phyloP scores from a whole-genome alignment of 2,888 invertebrate genomes.

The Lobophora halterata region DNA sequence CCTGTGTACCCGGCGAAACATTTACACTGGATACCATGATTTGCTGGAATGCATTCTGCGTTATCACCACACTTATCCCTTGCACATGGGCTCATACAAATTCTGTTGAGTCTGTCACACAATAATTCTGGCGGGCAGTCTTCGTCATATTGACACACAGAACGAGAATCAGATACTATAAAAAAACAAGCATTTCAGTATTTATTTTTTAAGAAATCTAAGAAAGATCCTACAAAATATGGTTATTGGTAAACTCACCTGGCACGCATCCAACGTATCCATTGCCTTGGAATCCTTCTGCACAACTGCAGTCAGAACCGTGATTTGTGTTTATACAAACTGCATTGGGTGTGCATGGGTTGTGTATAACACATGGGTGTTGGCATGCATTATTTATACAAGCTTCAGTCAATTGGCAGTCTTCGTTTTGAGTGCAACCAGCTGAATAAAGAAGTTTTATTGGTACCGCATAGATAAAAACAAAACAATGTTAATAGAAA shows the following conservation, averaged over 20 bases:
- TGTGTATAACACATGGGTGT: conserved; percentile 91
- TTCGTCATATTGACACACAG: conserved; percentile 93
- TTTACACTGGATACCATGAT: conserved; percentile 88
- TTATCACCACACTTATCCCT: conserved; percentile 91
- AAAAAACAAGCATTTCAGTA: conserved; percentile 11
- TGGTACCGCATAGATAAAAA: conserved; percentile 34
- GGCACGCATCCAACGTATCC: conserved; percentile 90
- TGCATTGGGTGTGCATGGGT: conserved; percentile 91
- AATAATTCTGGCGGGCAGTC: conserved; percentile 93
- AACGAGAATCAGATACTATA: conserved; percentile 55
- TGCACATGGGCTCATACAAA: conserved; percentile 91
- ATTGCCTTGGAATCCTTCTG: conserved; percentile 92
- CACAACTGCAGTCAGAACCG: conserved; percentile 91
- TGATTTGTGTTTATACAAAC: conserved; percentile 94
- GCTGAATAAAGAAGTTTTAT: conserved; percentile 78
- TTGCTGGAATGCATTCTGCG: conserved; percentile 88
- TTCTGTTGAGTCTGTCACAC: conserved; percentile 91
- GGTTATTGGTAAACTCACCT: conserved; percentile 77
- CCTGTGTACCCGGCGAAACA: conserved; percentile 88
- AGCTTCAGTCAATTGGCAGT: conserved; percentile 92
- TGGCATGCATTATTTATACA: conserved; percentile 93
- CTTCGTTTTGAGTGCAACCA: conserved; percentile 92
- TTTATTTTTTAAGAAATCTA: not conserved
- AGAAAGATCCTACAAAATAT: not conserved
- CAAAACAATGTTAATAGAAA: not conserved